Base-by-base conservation (phyloP, 1,140 invertebrate genomes). In the Euwallacea fornicatus region DNA sequence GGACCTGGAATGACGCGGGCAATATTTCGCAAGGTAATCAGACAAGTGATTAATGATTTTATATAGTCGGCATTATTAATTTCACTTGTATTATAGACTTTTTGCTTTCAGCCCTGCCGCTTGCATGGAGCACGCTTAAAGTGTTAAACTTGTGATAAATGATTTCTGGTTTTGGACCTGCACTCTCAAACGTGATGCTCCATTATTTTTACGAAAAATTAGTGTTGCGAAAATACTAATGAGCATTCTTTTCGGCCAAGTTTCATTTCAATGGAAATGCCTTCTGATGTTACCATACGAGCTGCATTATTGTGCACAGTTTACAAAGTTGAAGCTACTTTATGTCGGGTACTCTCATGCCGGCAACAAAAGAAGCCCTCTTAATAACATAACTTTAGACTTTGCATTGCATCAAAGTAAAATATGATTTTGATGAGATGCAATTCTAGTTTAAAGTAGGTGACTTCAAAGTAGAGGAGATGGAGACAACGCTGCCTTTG, bases 1-100 rank as follows among this genome's bases (percentile, higher is more conserved):
- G 68, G 68, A 70, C 68, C 53, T 89, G 82, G 73, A 86, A 92
- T 77, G 89, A 90, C 76, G 90, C 91, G 66, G 88, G 91, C 78
- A 92, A 93, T 77, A 92, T 93, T 79, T 87, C 90, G 76, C 88
- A 91, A 83, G 90, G 91, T 93, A 85, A 86, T 67, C 66, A 58
- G 66, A 46, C 54, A 59, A 33, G 43, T 67, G 66, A 67, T 67
- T 67, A 67, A 67, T 67, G 55, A 56, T 67, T 67, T 66, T 67
- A 58, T 59, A 56, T 67, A 67, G 66, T 60, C 54, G 66, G 41
- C 42, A 67, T 67, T 67, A 67, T 59, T 67, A 67, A 67, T 60
- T 67, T 67, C 42, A 67, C 56, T 67, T 67, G 66, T 47, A 66
- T 66, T 66, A 66, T 55, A 33, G 64, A 56, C 64, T 66, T 66